Evolutionary conservation across 2,113 vertebrate genomes (phyloP), one percentile per base, ranked within the genome.

Genomic region (Oostethus manadensis): DNA sequence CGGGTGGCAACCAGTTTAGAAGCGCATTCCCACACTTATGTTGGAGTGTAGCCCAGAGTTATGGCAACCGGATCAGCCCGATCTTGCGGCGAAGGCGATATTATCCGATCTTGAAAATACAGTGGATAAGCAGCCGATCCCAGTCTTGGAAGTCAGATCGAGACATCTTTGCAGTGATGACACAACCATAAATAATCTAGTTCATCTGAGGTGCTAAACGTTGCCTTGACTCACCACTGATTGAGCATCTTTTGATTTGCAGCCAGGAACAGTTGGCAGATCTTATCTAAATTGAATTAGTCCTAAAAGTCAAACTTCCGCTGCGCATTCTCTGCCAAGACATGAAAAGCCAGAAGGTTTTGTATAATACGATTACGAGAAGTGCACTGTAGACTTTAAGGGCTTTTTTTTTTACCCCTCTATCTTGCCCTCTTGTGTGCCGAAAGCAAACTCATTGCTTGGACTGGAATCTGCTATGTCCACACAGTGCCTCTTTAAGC

Each of bases 391-490:
- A 35, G 78, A 83, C 68, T 62, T 76, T 66, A 68, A 79, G 66
- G 60, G 60, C 43, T 61, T 64, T 60, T 70, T 60, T 70, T 76
- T 78, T 68, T 81, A 79, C 67, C 74, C 60, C 73, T 78, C 77
- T 81, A 57, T 72, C 77, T 74, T 13, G 57, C 69, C 58, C 60
- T 65, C 56, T 55, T 85, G 76, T 79, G 70, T 86, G 64, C 66
- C 68, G 26, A 66, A 71, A 80, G 76, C 79, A 86, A 87, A 88
- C 82, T 79, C 82, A 81, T 82, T 74, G 77, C 75, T 84, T 77
- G 26, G 70, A 35, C 74, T 66, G 78, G 84, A 87, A 87, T 85
- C 82, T 73, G 66, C 74, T 77, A 51, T 81, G 71, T 86, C 77
- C 63, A 82, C 82, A 80, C 35, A 23, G 61, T 21, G 70, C 55